These are phyloP conservation scores for Nothobranchius furzeri DNA, from an alignment of 2,113 vertebrate genomes.

Conservation along the genomic window DNA sequence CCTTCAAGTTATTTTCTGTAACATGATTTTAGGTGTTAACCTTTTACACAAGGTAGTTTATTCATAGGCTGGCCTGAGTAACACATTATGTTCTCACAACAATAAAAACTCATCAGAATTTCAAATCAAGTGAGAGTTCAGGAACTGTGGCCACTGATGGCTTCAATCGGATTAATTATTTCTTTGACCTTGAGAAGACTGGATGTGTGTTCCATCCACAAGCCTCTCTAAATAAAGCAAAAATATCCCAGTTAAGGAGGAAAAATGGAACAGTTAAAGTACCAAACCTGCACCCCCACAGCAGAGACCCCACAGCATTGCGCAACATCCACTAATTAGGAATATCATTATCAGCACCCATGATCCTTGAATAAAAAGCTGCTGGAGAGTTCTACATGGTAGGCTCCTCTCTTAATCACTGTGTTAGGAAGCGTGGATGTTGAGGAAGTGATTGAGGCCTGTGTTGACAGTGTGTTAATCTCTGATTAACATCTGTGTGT, in stretches of 20 bases:
- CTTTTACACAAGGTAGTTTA: too few species aligned
- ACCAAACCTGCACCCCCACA: constrained; percentile 44
- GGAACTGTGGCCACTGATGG: background rate
- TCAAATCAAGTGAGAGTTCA: too few species aligned
- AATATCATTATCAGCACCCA: constrained; percentile 63
- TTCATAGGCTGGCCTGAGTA: too few species aligned
- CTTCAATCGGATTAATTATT: constrained; percentile 7
- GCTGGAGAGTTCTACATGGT: constrained; percentile 66
- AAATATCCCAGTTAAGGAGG: background rate
- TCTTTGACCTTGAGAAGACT: constrained; percentile 32
- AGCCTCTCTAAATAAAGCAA: too few species aligned
- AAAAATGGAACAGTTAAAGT: constrained; percentile 3
- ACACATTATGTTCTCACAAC: too few species aligned
- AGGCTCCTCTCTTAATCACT: constrained; percentile 70
- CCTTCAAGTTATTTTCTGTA: too few species aligned
- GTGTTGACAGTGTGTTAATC: constrained; percentile 73
- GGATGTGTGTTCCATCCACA: constrained; percentile 2
- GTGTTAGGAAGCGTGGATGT: constrained; percentile 66
- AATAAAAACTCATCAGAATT: too few species aligned
- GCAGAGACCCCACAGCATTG: constrained; percentile 48
- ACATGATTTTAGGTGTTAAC: too few species aligned
- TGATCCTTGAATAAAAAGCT: constrained; percentile 59
- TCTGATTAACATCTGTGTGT: constrained; percentile 77
- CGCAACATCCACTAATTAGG: constrained; percentile 56
- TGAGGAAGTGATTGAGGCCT: constrained; percentile 74